Conservation (phyloP, 2,113 vertebrate genomes). For the Periophthalmus modestus region DNA sequence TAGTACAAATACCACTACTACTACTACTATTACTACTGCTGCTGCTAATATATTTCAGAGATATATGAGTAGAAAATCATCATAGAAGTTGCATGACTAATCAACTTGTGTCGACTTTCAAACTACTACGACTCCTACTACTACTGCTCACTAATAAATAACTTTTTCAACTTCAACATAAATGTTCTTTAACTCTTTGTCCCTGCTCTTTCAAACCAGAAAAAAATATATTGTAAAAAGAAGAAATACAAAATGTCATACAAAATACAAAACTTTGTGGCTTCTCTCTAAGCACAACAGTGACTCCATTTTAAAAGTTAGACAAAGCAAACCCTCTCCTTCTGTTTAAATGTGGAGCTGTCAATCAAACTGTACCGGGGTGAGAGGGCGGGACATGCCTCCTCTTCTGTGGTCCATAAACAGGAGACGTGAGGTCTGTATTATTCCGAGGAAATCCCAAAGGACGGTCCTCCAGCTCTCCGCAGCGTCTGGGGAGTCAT, state of each 20-base stretch:
- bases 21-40: no score
- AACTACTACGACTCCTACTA: no score
- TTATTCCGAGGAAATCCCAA: neutral
- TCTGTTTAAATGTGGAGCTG: neutral
- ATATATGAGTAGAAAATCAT: no score
- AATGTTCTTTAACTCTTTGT: no score
- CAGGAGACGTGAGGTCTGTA: neutral
- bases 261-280: neutral
- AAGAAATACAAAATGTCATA: no score
- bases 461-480: neutral
- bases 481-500: neutral
- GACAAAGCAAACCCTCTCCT: neutral
- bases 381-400: neutral
- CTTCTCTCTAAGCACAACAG: neutral
- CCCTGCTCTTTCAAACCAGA: no score
- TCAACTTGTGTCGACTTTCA: no score
- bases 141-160: no score
- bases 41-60: no score
- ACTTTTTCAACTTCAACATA: no score
- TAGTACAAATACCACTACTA: no score
- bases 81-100: no score
- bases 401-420: neutral
- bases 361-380: neutral
- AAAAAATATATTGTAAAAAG: neutral
- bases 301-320: neutral